phyloP scores from a whole-genome alignment of 1,140 invertebrate genomes.

The Drosophila ercepeae region DNA sequence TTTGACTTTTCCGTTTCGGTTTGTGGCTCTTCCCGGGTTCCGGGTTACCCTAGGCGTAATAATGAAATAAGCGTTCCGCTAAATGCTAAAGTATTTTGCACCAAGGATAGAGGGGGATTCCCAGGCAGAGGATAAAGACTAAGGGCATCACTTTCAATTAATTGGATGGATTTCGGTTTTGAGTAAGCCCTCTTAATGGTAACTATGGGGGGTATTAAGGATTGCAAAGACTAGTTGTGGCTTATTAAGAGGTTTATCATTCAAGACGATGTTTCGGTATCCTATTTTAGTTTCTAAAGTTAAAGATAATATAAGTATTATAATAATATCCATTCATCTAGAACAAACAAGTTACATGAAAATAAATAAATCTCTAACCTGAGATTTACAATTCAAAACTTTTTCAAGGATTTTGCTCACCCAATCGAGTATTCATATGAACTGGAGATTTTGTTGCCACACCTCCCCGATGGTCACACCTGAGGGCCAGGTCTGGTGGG shows the following conservation, averaged over 20 bases:
- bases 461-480: conserved; percentile 48
- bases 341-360: not conserved
- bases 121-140: not conserved
- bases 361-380: not conserved
- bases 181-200: not conserved
- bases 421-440: conserved; percentile 64
- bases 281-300: not conserved
- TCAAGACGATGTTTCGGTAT: not conserved
- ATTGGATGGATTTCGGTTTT: conserved; percentile 64
- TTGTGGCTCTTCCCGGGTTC: conserved; percentile 20
- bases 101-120: not conserved
- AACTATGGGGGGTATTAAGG: not conserved
- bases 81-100: conserved; percentile 77
- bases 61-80: conserved; percentile 83
- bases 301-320: not conserved
- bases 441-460: conserved; percentile 29
- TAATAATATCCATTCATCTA: not conserved
- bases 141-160: conserved; percentile 53
- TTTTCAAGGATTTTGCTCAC: not conserved
- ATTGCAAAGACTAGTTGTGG: not conserved
- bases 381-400: conserved; percentile 9
- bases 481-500: conserved; percentile 44
- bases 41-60: conserved; percentile 65
- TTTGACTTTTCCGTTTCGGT: conserved; percentile 57
- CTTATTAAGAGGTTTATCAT: not conserved